Evolutionary conservation across 1,140 invertebrate species (phyloP), one percentile per base, ranked within the genome.

Genomic region (Sinella curviseta): DNA sequence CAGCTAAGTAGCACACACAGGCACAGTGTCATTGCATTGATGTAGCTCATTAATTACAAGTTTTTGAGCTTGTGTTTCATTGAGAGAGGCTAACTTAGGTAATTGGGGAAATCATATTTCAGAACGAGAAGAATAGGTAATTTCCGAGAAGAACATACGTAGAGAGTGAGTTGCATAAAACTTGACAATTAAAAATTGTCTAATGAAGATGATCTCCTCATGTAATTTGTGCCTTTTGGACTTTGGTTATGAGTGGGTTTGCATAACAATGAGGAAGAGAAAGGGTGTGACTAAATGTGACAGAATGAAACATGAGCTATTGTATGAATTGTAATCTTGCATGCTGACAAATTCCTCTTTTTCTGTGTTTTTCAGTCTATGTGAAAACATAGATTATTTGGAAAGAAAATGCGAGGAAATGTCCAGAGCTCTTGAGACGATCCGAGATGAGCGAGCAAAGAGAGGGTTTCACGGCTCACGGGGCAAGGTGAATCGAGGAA

Each of bases 331-430:
- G 4, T 48, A 8, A 48, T 48, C 39, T 48, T 48, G 39, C 4
- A 8, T 48, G 24, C 8, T 60, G 12, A 60, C n/a, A 8, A 60
- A 8, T 26, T 14, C 24, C 24, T 60, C 3, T 60, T 60, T 60
- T 79, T 57, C 65, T 57, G 0, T 77, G n/a, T n/a, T n/a, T n/a
- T 65, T 74, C 82, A 86, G 86, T 74, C 88, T 95, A 83, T 90
- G 90, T 82, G 87, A 90, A 39, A 94, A 90, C 78, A 91, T 95
- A 75, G 94, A 95, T 85, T 89, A 89, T 65, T 87, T 95, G 77
- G 94, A 96, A 86, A 85, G 87, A n/a, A 92, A 91, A 84, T 92
- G 91, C 83, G 94, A 96, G 82, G 94, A 96, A 82, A 87, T 95
- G 57, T 93, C 94, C 84, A 91, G 92, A 84, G 91, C 91, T 85